Base-by-base conservation (phyloP, 2,113 vertebrate genomes). In the Aviceda subcristata region DNA sequence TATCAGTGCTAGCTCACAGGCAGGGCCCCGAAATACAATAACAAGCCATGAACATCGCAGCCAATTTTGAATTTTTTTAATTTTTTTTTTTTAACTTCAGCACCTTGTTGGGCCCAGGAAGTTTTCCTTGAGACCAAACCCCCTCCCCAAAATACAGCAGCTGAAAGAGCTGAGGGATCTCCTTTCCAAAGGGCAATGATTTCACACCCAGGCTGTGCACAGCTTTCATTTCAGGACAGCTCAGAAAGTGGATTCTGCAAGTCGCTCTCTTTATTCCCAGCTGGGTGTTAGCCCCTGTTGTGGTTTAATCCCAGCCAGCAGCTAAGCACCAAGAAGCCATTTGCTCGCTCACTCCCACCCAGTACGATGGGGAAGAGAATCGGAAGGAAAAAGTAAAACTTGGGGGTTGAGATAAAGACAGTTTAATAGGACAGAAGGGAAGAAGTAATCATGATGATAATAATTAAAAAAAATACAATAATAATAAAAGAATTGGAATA, bases 211-310 rank as follows among this genome's bases (percentile, higher is more conserved):
- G 69, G 32, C 53, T 86, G 30, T 50, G 66, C 43, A 36, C 0
- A 2, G 14, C 62, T 88, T 90, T 90, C n/a, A 27, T 57, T 92
- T 86, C 66, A 53, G 74, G 62, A 41, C 41, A 78, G 46, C 60
- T 94, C 34, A 75, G 43, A 55, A 75, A 55, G 55, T 12, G 39
- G 29, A 29, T 62, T 82, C 43, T 46, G 43, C 16, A 56, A 50
- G 29, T 72, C 0, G 1, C 13, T 66, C 15, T 55, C n/a, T 69
- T 66, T 45, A 29, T 63, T 63, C 38, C 51, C 6, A 41, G 69
- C 7, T 0, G 0, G 8, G 12, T 23, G 23, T 75, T 63, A 90
- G 78, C 43, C 45, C 60, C 0, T 4, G 27, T 53, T 53, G 51
- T 17, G 51, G 51, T 53, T 53, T 53, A 27, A 53, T 15, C 5